Base-by-base conservation (phyloP, 2,797 vertebrate genomes). In the Platalea minor region DNA sequence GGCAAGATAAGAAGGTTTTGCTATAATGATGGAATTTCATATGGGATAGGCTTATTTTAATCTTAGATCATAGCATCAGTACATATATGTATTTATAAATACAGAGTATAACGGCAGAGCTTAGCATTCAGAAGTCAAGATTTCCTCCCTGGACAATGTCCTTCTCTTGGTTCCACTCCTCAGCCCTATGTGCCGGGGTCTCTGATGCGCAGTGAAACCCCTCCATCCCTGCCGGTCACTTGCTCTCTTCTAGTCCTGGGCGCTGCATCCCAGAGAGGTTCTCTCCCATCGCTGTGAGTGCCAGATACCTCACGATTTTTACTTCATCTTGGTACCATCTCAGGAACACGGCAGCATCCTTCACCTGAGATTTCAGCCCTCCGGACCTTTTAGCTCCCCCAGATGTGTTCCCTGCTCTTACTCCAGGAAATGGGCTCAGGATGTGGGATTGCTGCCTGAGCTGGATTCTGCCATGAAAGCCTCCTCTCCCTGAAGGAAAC, bases 231-330 rank as follows among this genome's bases (percentile, higher is more conserved):
- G 18, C 37, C 15, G 3, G 17, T 11, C 33, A 2, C 26, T 64
- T 39, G 17, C 26, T 18, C n/a, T 51, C n/a, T 28, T 41, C 41
- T 20, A 28, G 35, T 33, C 10, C 31, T 25, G 20, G 9, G 16
- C 37, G 31, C 35, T 35, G 46, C 29, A 12, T 19, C 48, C 57
- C 0, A 0, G 25, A 41, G 45, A 35, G 11, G 13, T 28, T 39
- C 35, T 24, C 14, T 11, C 41, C 48, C 19, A 15, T 11, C 2
- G 0, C 45, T 45, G 19, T 17, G 21, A 0, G 0, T 59, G 33
- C 24, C 39, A 46, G 45, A 7, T n/a, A 35, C 45, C n/a, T 80
- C 26, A 7, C 11, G 68, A 17, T 39, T 81, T 60, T 73, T n/a
- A 2, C 14, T 43, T 63, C 43, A 12, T 43, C 50, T 70, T 26